Base-by-base conservation (phyloP, 1,140 invertebrate species). In the Chironomus tepperi region DNA sequence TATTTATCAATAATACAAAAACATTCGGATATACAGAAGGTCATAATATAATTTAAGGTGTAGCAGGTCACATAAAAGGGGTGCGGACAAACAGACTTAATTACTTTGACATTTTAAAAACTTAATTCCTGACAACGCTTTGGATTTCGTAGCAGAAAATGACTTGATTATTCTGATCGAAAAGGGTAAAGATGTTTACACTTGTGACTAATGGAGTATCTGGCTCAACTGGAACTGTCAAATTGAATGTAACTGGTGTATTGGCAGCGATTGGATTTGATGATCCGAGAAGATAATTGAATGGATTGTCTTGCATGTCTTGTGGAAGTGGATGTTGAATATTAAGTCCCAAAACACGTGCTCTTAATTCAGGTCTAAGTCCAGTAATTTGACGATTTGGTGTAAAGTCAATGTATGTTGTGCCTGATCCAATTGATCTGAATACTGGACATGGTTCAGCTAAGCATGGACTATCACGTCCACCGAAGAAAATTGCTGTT, bases 131-230 rank as follows among this genome's bases (percentile, higher is more conserved):
- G 12, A 57, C 47, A 57, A 57, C 47, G 3, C 12, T n/a, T 57
- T 57, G 47, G 15, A 70, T 18, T 21, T 70, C 19, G 7, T 70
- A 70, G 19, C 65, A 70, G 65, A 70, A 70, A 19, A 70, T 70
- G 6, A 70, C 19, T 19, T 70, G 16, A 19, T 70, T 70, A 16
- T 70, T 70, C 7, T 70, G 16, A 70, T 21, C 65, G 19, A 70
- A 70, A 19, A 70, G 16, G 9, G 65, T 70, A 70, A 70, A 70
- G 9, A 19, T 18, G 9, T 19, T 70, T 18, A 19, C 65, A 70
- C 16, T 70, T 19, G 16, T 70, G 3, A 70, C 65, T 70, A 21
- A 70, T 70, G 65, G 65, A 8, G 65, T 70, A 7, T 18, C 9
- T 19, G 65, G 65, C 9, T 70, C 65, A 19, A 70, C 65, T 5